Evolutionary conservation across 2,888 invertebrate genomes (phyloP), one percentile per base, ranked within the genome.

Genomic region (Ichneumoninae sp.): DNA sequence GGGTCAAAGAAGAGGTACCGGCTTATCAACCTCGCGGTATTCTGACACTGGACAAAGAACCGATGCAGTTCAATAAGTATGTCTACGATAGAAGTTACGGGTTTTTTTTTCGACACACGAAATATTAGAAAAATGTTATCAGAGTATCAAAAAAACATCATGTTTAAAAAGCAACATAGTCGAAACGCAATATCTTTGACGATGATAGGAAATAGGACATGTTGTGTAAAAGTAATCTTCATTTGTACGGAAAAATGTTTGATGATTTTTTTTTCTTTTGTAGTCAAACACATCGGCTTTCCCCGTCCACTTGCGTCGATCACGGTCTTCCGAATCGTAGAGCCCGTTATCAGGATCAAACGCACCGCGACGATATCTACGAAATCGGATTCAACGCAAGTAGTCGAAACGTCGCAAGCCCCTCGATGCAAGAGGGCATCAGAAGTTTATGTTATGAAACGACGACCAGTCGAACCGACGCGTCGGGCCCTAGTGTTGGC

Each of bases 1-100:
- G 96, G 88, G 95, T 94, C 94, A 88, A 91, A 91, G 13, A 91
- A 90, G 68, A 52, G 7, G 77, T 74, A 8, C n/a, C 76, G 44
- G 47, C 52, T 69, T 44, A 13, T 69, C 78, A 44, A n/a, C 65
- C 50, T 10, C 57, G 65, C 50, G 57, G 68, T 66, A 44, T 44
- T 68, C 40, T 80, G 10, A 54, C 65, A 33, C 33, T 40, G 19
- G 36, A 10, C 16, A 57, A 57, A 6, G 72, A 47, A 47, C 16
- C 68, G 6, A 13, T 33, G 16, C 71, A 30, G 19, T 54, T 19
- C 8, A 40, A 36, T 7, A 33, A 36, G 80, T 74, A 33, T 50
- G 74, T 69, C 62, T 8, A 60, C 3, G 22, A 13, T 33, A 50
- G 4, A 10, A 30, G 36, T 10, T 16, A 33, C 10, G 30, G 1